phyloP scores from a whole-genome alignment of 1,140 invertebrate genomes.

The Homalodisca vitripennis region DNA sequence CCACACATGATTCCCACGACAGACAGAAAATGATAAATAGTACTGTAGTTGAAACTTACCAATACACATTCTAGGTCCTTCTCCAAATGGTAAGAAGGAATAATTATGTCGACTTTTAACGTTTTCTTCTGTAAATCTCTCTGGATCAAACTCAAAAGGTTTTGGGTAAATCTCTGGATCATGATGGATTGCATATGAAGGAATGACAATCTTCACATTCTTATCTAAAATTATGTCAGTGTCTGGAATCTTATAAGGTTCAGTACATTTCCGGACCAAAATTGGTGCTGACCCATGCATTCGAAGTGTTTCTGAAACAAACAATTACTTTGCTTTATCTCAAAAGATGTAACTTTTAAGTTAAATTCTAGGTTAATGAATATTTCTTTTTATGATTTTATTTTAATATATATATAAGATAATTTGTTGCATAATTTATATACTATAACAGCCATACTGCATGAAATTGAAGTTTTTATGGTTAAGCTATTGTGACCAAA shows the following conservation, averaged over 20 bases:
- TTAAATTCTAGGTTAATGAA: too few relatives aligned
- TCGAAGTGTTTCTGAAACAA: slow-evolving; percentile 42
- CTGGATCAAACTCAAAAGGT: slow-evolving; percentile 69
- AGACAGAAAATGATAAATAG: too few relatives aligned
- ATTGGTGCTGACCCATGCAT: slow-evolving; percentile 36
- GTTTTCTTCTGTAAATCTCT: slow-evolving; percentile 61
- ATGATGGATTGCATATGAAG: slow-evolving; percentile 57
- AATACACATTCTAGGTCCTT: slow-evolving; percentile 62
- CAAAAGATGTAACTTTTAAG: too few relatives aligned
- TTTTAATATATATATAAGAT: too few relatives aligned
- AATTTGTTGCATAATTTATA: too few relatives aligned
- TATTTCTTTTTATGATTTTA: too few relatives aligned
- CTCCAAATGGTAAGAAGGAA: slow-evolving; percentile 61
- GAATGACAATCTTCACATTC: slow-evolving; percentile 55
- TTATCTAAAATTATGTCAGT: slow-evolving; percentile 48
- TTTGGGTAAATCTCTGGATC: slow-evolving; percentile 68
- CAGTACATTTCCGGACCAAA: slow-evolving; percentile 32
- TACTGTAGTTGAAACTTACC: too few relatives aligned
- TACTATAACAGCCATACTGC: too few relatives aligned
- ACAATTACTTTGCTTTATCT: too few relatives aligned
- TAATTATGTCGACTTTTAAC: slow-evolving; percentile 47
- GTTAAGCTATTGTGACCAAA: too few relatives aligned
- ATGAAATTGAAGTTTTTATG: too few relatives aligned
- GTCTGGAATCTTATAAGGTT: slow-evolving; percentile 34
- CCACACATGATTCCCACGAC: too few relatives aligned